Conservation (phyloP, 2,797 vertebrate genomes). For the Microcaecilia unicolor region DNA sequence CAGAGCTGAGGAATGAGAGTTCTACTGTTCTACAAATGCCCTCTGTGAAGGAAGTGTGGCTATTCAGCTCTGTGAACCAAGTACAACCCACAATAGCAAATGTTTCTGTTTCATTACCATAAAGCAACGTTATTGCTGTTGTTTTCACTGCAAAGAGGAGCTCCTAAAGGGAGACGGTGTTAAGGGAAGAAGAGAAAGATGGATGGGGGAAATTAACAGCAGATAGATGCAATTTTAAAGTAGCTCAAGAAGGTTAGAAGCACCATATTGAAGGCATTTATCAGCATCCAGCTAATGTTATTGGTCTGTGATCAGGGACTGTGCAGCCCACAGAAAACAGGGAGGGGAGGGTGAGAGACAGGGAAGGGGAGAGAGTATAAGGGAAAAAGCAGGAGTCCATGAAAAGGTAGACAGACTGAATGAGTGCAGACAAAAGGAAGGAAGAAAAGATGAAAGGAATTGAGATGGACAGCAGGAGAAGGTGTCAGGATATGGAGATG, state of each 20-base stretch:
- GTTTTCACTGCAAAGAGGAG: too few relatives aligned
- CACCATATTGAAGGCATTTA: slow-evolving; percentile 50
- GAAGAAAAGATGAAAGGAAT: slow-evolving; percentile 8
- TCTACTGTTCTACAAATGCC: too few relatives aligned
- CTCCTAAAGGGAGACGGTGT: too few relatives aligned
- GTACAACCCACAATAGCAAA: too few relatives aligned
- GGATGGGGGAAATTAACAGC: slow-evolving; percentile 44
- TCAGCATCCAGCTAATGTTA: slow-evolving; percentile 37
- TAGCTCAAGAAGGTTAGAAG: slow-evolving; percentile 31
- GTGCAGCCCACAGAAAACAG: slow-evolving; percentile 15
- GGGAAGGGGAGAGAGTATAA: not conserved
- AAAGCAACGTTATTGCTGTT: too few relatives aligned
- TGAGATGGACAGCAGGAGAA: not conserved
- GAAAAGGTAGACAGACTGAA: not conserved
- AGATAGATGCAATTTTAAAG: slow-evolving; percentile 43
- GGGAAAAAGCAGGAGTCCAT: not conserved
- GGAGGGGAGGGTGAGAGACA: slow-evolving; percentile 10
- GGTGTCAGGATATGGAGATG: not conserved
- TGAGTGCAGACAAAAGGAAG: slow-evolving; percentile 2
- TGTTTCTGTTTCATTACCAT: too few relatives aligned
- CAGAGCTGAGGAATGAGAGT: too few relatives aligned
- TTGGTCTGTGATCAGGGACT: too few relatives aligned
- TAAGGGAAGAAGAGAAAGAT: too few relatives aligned
- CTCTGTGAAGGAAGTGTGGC: too few relatives aligned
- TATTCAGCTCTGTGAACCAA: too few relatives aligned